Percentiles rank a stretch among this genome's conserved stretches.
These are phyloP conservation scores for Ricordea florida DNA, from an alignment of 92 coral and sea anemone species.

Conservation along the genomic window DNA sequence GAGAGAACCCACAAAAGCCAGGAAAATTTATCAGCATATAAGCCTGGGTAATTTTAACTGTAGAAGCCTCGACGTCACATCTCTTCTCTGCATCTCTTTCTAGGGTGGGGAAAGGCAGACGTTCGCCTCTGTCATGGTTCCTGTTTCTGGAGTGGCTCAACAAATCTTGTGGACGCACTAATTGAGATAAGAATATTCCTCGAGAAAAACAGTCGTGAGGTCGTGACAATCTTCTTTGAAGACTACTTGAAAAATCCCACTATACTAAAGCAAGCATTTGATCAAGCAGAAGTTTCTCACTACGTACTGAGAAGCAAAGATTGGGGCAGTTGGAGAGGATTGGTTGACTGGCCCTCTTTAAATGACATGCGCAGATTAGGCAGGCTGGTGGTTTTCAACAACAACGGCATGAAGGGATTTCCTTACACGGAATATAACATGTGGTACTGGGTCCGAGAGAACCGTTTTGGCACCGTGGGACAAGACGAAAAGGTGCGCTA, in stretches of 20 bases:
- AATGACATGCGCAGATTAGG: constrained; percentile 85
- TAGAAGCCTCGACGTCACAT: too few species aligned
- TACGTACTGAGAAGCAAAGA: constrained; percentile 68
- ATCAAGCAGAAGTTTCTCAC: constrained; percentile 73
- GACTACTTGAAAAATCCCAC: constrained; percentile 82
- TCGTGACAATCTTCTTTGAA: constrained; percentile 89
- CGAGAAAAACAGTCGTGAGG: constrained; percentile 73
- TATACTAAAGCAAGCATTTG: constrained; percentile 83
- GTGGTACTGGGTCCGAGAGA: constrained; percentile 94
- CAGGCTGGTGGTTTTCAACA: constrained; percentile 89
- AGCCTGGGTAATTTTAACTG: too few species aligned
- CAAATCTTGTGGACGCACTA: constrained; percentile 82
- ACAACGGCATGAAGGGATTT: constrained; percentile 78
- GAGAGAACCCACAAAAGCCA: too few species aligned
- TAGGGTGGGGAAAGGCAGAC: constrained; percentile 91
- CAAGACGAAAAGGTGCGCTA: constrained; percentile 50
- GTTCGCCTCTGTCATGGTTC: constrained; percentile 88
- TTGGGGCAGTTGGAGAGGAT: constrained; percentile 82
- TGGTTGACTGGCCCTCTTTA: constrained; percentile 86
- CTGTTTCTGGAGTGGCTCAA: constrained; percentile 93
- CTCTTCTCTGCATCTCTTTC: neutral
- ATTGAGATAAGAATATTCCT: constrained; percentile 75
- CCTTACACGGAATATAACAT: constrained; percentile 84
- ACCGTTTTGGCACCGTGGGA: constrained; percentile 82
- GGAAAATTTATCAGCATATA: too few species aligned